phyloP scores from a whole-genome alignment of 2,113 vertebrate genomes.

The Polyodon spathula region DNA sequence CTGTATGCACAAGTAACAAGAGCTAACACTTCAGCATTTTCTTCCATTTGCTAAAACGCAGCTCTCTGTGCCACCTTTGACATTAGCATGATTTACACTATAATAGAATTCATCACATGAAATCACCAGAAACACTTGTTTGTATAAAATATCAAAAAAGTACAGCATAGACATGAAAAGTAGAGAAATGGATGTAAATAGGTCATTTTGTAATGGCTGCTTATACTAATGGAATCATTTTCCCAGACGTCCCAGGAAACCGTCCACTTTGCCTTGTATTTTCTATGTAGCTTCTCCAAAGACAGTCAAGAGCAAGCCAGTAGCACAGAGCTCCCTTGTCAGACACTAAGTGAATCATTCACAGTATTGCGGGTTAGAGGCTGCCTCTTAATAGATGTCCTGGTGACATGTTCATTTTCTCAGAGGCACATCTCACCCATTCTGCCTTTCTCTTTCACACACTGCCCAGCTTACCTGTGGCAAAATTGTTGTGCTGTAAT shows the following conservation, averaged over 20 bases:
- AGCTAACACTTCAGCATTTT: not conserved
- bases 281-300: constrained; percentile 16
- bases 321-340: constrained; percentile 25
- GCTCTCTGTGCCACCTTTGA: not conserved
- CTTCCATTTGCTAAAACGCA: constrained; percentile 3
- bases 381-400: constrained; percentile 22
- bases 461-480: accelerated
- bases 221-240: constrained; percentile 41
- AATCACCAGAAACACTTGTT: constrained; percentile 2
- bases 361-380: constrained; percentile 20
- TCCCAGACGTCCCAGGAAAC: constrained; percentile 30
- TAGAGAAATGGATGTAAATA: constrained; percentile 27
- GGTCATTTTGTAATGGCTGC: constrained; percentile 33
- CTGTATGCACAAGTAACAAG: not conserved
- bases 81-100: not conserved
- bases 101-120: constrained; percentile 8
- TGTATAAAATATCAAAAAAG: constrained; percentile 1
- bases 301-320: constrained; percentile 11
- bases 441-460: constrained; percentile 11
- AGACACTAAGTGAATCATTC: constrained; percentile 26
- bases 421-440: constrained; percentile 10
- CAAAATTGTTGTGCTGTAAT: constrained; percentile 18
- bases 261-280: constrained; percentile 14
- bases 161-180: constrained; percentile 3
- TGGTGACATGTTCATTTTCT: constrained; percentile 23